These are phyloP conservation scores for Stichopus horrens DNA, from an alignment of 53 echinoderm and acorn worm species.

Conservation along the genomic window DNA sequence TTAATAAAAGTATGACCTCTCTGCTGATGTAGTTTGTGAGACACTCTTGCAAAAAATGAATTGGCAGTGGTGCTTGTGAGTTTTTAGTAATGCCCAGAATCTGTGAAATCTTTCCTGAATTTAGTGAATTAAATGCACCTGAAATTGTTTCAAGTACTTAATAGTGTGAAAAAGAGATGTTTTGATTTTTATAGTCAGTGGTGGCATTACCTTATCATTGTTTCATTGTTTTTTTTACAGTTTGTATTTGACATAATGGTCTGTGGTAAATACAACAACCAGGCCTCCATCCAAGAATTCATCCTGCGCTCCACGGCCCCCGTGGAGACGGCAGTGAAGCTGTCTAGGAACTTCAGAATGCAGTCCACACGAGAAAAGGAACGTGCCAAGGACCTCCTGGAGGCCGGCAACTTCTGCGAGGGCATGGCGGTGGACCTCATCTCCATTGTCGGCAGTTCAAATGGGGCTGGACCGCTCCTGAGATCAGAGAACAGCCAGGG, in stretches of 20 bases:
- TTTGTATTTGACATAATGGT: conserved; percentile 99
- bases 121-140: too few relatives aligned
- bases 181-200: too few relatives aligned
- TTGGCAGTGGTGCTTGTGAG: too few relatives aligned
- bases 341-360: conserved; percentile 74
- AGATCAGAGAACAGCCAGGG: conserved; percentile 78
- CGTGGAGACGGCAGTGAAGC: conserved; percentile 89
- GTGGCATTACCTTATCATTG: too few relatives aligned
- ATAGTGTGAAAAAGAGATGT: too few relatives aligned
- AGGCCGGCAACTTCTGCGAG: conserved; percentile 77
- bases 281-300: conserved; percentile 84
- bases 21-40: too few relatives aligned
- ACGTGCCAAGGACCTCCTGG: conserved; percentile 81
- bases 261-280: conserved; percentile 79
- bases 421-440: conserved; percentile 91
- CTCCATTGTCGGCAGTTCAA: conserved; percentile 78
- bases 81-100: too few relatives aligned
- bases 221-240: conserved; percentile 50
- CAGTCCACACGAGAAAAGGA: conserved; percentile 91
- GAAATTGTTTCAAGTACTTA: too few relatives aligned
- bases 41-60: too few relatives aligned
- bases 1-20: too few relatives aligned
- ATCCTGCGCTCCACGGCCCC: conserved; percentile 90
- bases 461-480: conserved; percentile 75
- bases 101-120: too few relatives aligned